Evolutionary conservation across 1,140 invertebrate species (phyloP), one percentile per base, ranked within the genome.

Genomic region (Panagrolaimus sp.): DNA sequence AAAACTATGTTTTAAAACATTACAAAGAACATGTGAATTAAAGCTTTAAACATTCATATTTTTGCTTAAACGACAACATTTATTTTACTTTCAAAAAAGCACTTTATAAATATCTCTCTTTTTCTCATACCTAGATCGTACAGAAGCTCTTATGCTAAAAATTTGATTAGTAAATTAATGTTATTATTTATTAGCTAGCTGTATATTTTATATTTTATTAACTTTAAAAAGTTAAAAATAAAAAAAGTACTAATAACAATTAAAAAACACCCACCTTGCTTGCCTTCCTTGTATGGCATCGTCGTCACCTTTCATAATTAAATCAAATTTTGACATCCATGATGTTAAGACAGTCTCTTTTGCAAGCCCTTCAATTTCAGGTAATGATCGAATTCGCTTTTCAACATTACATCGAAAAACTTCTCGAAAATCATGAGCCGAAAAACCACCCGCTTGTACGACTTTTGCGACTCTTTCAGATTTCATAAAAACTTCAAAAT

Each of bases 321-420:
- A 93, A 87, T 99, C 96, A 85, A 97, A 98, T 87, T 98, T 99
- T 44, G 93, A 92, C 89, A 99, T 91, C 96, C 96, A 99, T 63
- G 94, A 96, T 64, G 93, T 95, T 76, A 98, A 86, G 26, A 98
- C 94, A 63, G 95, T 97, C 86, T 98, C 96, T 88, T 99, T 99
- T 86, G 93, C 97, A 73, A 98, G 86, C 70, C 96, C 96, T 86
- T 99, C 95, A 83, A 98, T 97, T 88, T 98, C 95, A 73, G 96
- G 95, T 80, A 98, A 88, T 83, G 92, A 95, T 85, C 91, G 90
- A 75, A 86, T 84, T 52, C 82, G 46, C 63, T 83, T 83, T 46
- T 83, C 81, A 21, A 83, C 76, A 70, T 83, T 83, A 48, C 78
- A 81, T 45, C 82, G 76, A 71, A 82, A 82, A 15, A 98, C 94